Conservation (phyloP, 2,888 invertebrate genomes). For the Drosophila merina region DNA sequence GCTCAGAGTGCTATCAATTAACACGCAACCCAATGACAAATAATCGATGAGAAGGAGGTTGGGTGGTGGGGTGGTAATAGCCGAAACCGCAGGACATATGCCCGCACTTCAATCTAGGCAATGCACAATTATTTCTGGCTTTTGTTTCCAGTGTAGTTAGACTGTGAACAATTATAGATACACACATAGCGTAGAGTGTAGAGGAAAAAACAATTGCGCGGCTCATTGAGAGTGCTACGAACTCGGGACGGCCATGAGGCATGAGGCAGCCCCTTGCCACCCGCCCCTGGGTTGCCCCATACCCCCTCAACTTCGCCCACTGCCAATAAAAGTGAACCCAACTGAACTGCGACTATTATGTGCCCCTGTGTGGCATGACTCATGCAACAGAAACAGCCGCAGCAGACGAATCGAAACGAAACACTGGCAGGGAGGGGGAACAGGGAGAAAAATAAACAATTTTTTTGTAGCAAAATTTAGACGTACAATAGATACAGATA, state of each 20-base stretch:
- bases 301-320: constrained; percentile 56
- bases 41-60: constrained; percentile 58
- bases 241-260: constrained; percentile 61
- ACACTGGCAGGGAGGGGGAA: constrained; percentile 40
- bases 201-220: constrained; percentile 64
- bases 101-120: constrained; percentile 26
- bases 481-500: constrained; percentile 49
- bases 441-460: constrained; percentile 53
- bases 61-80: constrained; percentile 6
- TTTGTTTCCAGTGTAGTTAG: constrained; percentile 30
- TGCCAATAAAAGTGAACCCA: constrained; percentile 74
- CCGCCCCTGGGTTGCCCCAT: not conserved
- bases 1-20: constrained; percentile 69
- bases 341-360: constrained; percentile 59
- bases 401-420: constrained; percentile 66
- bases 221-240: constrained; percentile 77
- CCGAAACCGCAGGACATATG: constrained; percentile 36
- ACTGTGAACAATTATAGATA: constrained; percentile 41
- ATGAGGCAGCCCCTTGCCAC: constrained; percentile 7
- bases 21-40: constrained; percentile 68
- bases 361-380: constrained; percentile 63
- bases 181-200: constrained; percentile 32
- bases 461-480: constrained; percentile 78
- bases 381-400: constrained; percentile 64
- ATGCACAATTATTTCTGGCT: not conserved